These are phyloP conservation scores for Chloroceryle aenea DNA, from an alignment of 2,113 vertebrate species.

Conservation along the genomic window DNA sequence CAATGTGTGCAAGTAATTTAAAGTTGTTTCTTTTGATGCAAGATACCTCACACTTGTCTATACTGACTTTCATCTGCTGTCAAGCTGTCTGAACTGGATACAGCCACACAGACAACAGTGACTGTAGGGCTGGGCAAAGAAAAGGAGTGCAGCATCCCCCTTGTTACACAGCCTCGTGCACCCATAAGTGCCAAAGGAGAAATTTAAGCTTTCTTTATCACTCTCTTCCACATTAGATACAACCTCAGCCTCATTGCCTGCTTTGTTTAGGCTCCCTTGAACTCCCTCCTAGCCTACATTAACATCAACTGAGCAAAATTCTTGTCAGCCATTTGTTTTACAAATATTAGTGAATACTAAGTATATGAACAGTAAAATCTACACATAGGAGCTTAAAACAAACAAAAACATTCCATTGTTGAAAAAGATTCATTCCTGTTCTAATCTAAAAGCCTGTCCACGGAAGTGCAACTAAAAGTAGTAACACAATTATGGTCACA, in stretches of 20 bases:
- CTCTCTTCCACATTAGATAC: neutral
- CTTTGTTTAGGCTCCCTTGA: neutral
- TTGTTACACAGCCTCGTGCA: neutral
- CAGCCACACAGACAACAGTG: neutral
- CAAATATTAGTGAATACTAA: neutral
- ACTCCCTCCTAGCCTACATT: neutral
- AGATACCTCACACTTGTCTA: neutral
- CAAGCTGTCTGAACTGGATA: neutral
- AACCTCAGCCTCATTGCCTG: neutral
- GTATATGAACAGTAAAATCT: neutral
- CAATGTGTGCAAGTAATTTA: neutral
- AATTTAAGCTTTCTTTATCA: neutral
- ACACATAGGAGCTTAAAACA: neutral
- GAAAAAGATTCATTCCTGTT: neutral
- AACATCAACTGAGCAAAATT: neutral
- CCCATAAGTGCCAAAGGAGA: neutral
- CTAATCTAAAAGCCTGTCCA: neutral
- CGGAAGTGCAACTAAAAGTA: neutral
- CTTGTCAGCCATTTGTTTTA: neutral
- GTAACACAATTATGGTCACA: neutral
- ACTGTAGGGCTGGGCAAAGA: neutral
- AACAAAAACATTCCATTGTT: neutral
- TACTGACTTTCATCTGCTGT: neutral
- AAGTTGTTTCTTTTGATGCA: neutral
- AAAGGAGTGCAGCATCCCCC: neutral